These are phyloP conservation scores for Diachrysia chrysitis DNA, from an alignment of 2,888 invertebrate species.

Conservation along the genomic window DNA sequence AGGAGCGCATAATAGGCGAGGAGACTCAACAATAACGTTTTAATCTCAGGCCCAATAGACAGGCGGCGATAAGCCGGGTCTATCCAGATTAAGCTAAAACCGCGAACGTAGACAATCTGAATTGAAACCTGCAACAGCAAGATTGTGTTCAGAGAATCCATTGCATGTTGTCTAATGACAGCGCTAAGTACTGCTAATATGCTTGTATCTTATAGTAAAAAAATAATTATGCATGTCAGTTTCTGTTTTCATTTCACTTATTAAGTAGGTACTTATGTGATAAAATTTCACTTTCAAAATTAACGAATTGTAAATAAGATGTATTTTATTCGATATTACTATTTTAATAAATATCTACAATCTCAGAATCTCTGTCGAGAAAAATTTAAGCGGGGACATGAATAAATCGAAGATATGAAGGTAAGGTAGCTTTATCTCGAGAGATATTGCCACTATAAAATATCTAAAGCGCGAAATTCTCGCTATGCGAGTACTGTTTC, in stretches of 20 bases:
- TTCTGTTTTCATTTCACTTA: not conserved
- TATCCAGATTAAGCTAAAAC: conserved; percentile 64
- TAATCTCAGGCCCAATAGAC: conserved; percentile 52
- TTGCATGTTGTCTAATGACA: conserved; percentile 2
- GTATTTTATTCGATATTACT: conserved; percentile 27
- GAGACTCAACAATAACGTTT: conserved; percentile 48
- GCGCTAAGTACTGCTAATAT: conserved; percentile 3
- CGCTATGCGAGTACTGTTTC: conserved; percentile 59
- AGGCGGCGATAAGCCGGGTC: conserved; percentile 54
- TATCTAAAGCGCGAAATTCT: conserved; percentile 71
- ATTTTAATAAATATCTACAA: conserved; percentile 44
- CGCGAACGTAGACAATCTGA: conserved; percentile 41
- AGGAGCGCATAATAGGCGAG: conserved; percentile 30
- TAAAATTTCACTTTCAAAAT: conserved; percentile 6
- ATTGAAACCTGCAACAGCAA: conserved; percentile 31
- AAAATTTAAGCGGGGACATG: conserved; percentile 84
- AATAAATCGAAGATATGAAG: conserved; percentile 86
- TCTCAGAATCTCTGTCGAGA: conserved; percentile 67
- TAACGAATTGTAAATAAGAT: conserved; percentile 13
- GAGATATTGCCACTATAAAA: conserved; percentile 84
- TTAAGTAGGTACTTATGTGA: not conserved
- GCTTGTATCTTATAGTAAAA: not conserved
- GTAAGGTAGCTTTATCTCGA: conserved; percentile 81
- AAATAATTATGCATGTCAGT: not conserved
- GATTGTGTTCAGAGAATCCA: conserved; percentile 32